These are phyloP conservation scores for Hystrix cristata DNA, from an alignment of 2,113 vertebrate species.

Conservation along the genomic window DNA sequence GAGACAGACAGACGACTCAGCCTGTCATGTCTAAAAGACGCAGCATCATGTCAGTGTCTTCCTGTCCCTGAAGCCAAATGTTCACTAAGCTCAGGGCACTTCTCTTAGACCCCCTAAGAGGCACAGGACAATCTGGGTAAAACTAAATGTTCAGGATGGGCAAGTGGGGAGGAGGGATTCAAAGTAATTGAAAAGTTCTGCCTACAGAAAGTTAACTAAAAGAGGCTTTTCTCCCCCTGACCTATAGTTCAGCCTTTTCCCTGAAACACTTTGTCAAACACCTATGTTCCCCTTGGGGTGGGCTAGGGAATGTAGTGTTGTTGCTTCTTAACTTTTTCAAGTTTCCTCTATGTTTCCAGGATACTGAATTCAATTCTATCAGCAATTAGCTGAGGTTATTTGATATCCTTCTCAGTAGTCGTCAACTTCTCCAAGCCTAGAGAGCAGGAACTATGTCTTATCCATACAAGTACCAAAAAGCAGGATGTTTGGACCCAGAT, in stretches of 20 bases:
- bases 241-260: conserved; percentile 20
- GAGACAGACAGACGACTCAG: conserved; percentile 59
- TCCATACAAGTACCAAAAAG: neutral
- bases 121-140: conserved; percentile 14
- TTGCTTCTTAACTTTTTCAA: neutral
- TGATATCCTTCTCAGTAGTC: neutral
- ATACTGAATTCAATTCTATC: neutral
- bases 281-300: neutral
- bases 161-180: neutral
- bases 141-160: conserved; percentile 10
- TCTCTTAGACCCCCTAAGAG: conserved; percentile 31
- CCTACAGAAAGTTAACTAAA: conserved; percentile 5
- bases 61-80: neutral
- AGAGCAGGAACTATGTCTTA: neutral
- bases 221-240: neutral
- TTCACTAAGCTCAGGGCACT: conserved; percentile 37
- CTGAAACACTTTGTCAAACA: neutral
- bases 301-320: neutral
- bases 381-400: neutral
- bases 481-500: neutral
- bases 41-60: neutral
- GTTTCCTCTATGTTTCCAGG: neutral
- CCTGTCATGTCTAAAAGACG: conserved; percentile 63
- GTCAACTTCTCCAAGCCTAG: neutral
- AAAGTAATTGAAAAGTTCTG: conserved; percentile 39